Conservation (phyloP, 2,888 invertebrate genomes). For the Polymixis flavicincta region DNA sequence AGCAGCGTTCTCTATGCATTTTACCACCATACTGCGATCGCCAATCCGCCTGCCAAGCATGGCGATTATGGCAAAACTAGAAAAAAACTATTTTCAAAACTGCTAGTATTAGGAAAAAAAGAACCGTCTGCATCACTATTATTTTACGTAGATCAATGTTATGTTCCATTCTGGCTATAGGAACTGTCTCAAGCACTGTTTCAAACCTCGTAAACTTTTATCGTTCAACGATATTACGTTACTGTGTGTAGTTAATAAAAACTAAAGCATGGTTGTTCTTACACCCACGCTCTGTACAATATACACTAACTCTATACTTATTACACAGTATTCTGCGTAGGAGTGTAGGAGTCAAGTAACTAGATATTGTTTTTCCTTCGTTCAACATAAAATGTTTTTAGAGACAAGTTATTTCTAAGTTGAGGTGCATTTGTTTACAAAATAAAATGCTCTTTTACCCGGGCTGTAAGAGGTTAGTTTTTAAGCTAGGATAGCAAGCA, state of each 20-base stretch:
- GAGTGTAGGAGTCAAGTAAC: conserved; percentile 20
- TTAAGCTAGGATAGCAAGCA: too few species aligned
- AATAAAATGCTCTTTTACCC: not conserved
- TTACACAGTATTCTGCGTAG: conserved; percentile 16
- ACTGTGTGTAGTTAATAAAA: conserved; percentile 20
- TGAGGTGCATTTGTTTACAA: conserved; percentile 6
- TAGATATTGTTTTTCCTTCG: conserved; percentile 9
- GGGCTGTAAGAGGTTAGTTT: too few species aligned
- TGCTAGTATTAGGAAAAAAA: too few species aligned
- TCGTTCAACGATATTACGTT: conserved; percentile 15
- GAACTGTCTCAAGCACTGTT: not conserved
- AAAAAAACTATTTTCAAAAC: too few species aligned
- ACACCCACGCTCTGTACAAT: conserved; percentile 21
- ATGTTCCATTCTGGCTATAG: not conserved
- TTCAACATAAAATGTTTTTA: conserved; percentile 13
- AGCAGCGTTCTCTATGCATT: too few species aligned
- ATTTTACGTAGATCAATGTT: not conserved
- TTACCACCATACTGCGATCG: too few species aligned
- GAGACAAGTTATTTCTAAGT: not conserved
- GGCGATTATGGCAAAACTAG: too few species aligned
- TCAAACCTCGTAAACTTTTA: conserved; percentile 21
- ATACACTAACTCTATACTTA: conserved; percentile 9
- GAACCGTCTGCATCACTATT: not conserved
- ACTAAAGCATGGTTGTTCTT: conserved; percentile 6
- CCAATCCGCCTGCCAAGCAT: too few species aligned